Conservation (phyloP, 2,113 vertebrate genomes). For the Oryzias celebensis region DNA sequence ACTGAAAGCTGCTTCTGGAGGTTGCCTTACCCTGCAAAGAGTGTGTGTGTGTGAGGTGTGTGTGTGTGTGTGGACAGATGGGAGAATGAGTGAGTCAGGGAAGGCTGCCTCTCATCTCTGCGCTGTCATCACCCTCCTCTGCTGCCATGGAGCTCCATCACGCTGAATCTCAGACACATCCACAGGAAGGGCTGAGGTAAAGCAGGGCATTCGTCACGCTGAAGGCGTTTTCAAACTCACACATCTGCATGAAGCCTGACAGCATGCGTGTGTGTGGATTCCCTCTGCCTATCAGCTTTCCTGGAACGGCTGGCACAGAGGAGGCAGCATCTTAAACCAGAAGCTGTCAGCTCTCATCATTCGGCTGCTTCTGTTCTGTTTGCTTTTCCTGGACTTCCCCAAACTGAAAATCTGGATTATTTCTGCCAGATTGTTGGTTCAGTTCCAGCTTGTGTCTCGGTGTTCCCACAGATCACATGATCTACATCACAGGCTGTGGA, state of each 20-base stretch:
- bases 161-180: slow-evolving; percentile 61
- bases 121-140: slow-evolving; percentile 52
- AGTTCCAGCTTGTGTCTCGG: slow-evolving; percentile 46
- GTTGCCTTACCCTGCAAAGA: slow-evolving; percentile 49
- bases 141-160: slow-evolving; percentile 66
- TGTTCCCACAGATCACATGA: slow-evolving; percentile 49
- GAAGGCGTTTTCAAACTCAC: neutral
- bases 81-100: slow-evolving; percentile 63
- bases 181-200: slow-evolving; percentile 66
- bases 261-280: slow-evolving; percentile 17
- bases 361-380: neutral
- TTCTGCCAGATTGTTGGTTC: slow-evolving; percentile 21
- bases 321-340: neutral
- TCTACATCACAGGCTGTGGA: slow-evolving; percentile 20
- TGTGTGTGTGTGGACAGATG: slow-evolving; percentile 54
- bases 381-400: neutral
- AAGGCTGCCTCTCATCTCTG: slow-evolving; percentile 64
- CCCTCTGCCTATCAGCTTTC: slow-evolving; percentile 4
- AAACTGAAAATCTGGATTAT: neutral
- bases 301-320: slow-evolving; percentile 18
- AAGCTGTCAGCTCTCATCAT: slow-evolving; percentile 5
- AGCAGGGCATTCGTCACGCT: slow-evolving; percentile 11
- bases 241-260: slow-evolving; percentile 46
- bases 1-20: slow-evolving; percentile 46
- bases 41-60: slow-evolving; percentile 21